Base-by-base conservation (phyloP, 2,113 vertebrate species). In the Vulpes ferrilata region DNA sequence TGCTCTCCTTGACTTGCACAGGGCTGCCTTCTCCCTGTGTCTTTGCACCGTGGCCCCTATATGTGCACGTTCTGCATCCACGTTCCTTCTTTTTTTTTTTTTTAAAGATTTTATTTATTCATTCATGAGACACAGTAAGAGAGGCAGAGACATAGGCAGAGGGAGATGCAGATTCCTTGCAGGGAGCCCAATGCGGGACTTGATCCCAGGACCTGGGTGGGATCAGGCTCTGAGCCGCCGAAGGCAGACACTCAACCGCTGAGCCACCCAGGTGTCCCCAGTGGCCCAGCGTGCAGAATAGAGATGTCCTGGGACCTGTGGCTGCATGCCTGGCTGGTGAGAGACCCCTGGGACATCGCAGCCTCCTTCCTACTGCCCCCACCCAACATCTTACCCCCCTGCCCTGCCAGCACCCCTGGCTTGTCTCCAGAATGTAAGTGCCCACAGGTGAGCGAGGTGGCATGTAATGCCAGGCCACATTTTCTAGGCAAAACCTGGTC, bases 391-490 rank as follows among this genome's bases (percentile, higher is more conserved):
- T 20, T 17, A 0, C 22, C 3, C 4, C 53, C 12, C 9, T 22
- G 38, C 0, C 0, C 1, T 5, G 35, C 35, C 11, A 23, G 11
- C 10, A 11, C 7, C 3, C 51, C 83, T 2, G 20, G 23, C 43
- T 3, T 16, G 16, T 1, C 0, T 0, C 35, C 17, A 22, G 59
- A 16, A 35, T 35, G 81, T 11, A 8, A 59, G 55, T 12, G 30
- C 27, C 69, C 67, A 1, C 27, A 2, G 3, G 51, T 0, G 0
- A 1, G 81, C 48, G 65, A 73, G 83, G 79, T 86, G 11, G 15
- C 0, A 0, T 0, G 27, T 57, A 5, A 17, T 0, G 11, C 27
- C 17, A 7, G 38, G 38, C 27, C 2, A 0, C 0, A 17, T 90
- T 23, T 85, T 78, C 48, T 7, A 86, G 89, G 83, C 74, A 51